phyloP scores from a whole-genome alignment of 2,888 invertebrate species.

The Ophioninae sp. region DNA sequence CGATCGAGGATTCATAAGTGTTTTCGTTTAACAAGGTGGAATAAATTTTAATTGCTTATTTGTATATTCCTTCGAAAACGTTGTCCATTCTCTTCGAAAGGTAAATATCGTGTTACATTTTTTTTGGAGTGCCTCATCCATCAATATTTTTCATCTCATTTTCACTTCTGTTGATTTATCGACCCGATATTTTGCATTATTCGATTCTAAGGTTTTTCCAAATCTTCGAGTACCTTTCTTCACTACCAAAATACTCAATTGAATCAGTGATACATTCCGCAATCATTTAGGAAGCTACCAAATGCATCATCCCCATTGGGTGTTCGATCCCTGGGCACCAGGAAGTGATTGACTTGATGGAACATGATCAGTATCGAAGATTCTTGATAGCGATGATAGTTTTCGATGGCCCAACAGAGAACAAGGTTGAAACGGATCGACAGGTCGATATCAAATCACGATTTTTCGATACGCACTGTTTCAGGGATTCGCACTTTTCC shows the following conservation, averaged over 20 bases:
- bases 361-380: neutral
- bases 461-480: conserved; percentile 2
- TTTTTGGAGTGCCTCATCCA: neutral
- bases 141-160: neutral
- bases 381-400: neutral
- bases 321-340: neutral
- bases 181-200: neutral
- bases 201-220: neutral
- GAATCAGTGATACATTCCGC: neutral
- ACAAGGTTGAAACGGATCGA: neutral
- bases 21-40: neutral
- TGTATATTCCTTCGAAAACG: neutral
- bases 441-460: neutral
- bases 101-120: neutral
- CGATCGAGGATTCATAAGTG: neutral
- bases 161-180: neutral
- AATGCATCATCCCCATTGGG: neutral
- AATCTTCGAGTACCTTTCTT: neutral
- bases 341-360: neutral
- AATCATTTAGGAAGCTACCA: neutral
- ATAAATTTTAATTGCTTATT: neutral
- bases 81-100: neutral
- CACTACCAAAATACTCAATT: neutral
- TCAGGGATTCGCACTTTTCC: neutral
- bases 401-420: neutral